A percentile compares a stretch with the other conserved stretches of the same genome.
phyloP scores from a whole-genome alignment of 2,797 vertebrate genomes.

The Potorous gilbertii region DNA sequence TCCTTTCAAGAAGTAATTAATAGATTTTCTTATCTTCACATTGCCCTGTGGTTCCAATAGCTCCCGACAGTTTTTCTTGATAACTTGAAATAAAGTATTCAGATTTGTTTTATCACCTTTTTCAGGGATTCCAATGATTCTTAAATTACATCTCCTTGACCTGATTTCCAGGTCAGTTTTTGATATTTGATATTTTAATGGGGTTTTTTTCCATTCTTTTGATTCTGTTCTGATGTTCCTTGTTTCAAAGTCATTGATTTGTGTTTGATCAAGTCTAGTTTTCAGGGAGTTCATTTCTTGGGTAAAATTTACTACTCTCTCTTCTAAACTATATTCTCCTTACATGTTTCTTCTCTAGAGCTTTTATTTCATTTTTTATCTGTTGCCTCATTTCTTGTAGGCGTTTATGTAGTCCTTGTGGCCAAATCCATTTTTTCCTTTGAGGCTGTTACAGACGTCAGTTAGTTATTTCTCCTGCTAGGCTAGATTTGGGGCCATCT shows the following conservation, averaged over 20 bases:
- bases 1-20: not conserved
- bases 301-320: not conserved
- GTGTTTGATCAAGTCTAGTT: not conserved
- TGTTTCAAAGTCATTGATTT: not conserved
- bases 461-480: not conserved
- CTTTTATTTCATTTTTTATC: not conserved
- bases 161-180: not conserved
- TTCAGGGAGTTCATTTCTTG: not conserved
- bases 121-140: not conserved
- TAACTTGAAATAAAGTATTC: not conserved
- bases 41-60: not conserved
- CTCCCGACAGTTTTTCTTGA: not conserved
- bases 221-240: not conserved
- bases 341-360: not conserved
- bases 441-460: not conserved
- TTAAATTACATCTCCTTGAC: not conserved
- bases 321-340: not conserved
- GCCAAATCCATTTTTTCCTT: not conserved
- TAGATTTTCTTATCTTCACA: not conserved
- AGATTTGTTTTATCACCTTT: not conserved
- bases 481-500: not conserved
- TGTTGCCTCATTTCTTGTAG: not conserved
- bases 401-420: not conserved
- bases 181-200: not conserved
- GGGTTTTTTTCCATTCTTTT: not conserved